Percentiles rank a stretch among this genome's conserved stretches.
Evolutionary conservation across 2,888 invertebrate genomes (phyloP).

Genomic region (Philereme vetulata): DNA sequence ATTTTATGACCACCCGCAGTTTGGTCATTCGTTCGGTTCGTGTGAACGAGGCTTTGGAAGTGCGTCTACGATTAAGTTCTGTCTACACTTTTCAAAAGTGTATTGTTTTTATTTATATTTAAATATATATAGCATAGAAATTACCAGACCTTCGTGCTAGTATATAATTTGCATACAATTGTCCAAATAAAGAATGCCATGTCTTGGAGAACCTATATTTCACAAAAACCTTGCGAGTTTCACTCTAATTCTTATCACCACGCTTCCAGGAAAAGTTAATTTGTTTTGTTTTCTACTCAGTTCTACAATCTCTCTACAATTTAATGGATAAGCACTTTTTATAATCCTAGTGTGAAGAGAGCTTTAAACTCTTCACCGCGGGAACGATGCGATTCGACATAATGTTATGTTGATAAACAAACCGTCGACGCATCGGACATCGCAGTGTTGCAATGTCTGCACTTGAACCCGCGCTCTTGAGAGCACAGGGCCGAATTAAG

Average conservation of each 20-base stretch:
- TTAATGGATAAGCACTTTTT: too few species aligned
- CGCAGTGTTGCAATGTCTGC: constrained; percentile 45
- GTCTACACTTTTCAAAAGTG: constrained; percentile 8
- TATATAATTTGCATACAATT: too few species aligned
- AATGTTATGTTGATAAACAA: constrained; percentile 73
- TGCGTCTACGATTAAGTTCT: constrained; percentile 13
- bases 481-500: constrained; percentile 16
- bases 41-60: constrained; percentile 17
- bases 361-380: constrained; percentile 11
- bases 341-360: constrained; percentile 10
- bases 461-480: constrained; percentile 22
- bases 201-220: too few species aligned
- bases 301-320: too few species aligned
- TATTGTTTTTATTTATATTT: neutral
- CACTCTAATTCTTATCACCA: too few species aligned
- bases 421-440: constrained; percentile 40
- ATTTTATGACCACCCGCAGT: constrained; percentile 18
- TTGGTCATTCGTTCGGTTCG: constrained; percentile 3
- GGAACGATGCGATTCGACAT: constrained; percentile 20
- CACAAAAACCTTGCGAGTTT: too few species aligned
- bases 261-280: neutral
- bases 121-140: too few species aligned
- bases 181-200: too few species aligned
- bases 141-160: too few species aligned
- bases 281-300: too few species aligned